Evolutionary conservation across 2,113 vertebrate species (phyloP).

Genomic region (Perccottus glenii): DNA sequence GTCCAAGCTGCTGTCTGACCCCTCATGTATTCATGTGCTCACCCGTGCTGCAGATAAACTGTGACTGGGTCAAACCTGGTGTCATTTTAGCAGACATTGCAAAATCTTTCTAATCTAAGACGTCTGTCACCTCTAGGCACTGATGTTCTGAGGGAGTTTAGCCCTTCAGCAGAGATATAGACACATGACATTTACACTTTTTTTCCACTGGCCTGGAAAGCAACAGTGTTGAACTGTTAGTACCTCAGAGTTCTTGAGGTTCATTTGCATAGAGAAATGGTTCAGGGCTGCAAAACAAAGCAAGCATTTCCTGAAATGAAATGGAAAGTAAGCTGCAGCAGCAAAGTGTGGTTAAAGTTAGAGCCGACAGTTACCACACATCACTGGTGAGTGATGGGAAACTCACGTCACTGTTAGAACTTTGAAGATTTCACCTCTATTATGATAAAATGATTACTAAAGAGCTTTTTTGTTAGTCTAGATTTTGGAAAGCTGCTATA

Average conservation of each 20-base stretch:
- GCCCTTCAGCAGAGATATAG: constrained; percentile 62
- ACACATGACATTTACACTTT: constrained; percentile 74
- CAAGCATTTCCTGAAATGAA: constrained; percentile 76
- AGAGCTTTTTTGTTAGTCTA: no score
- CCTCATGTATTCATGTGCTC: constrained; percentile 18
- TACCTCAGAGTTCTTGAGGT: constrained; percentile 25
- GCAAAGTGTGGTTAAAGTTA: constrained; percentile 63
- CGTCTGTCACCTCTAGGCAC: constrained; percentile 39
- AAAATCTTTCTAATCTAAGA: constrained; percentile 44
- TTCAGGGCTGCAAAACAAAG: constrained; percentile 50
- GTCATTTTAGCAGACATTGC: constrained; percentile 69
- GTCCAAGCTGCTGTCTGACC: background rate
- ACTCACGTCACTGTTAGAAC: constrained; percentile 31
- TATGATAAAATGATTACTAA: no score
- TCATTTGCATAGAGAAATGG: constrained; percentile 57
- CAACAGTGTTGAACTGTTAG: constrained; percentile 26
- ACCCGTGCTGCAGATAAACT: constrained; percentile 63
- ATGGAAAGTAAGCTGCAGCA: constrained; percentile 73
- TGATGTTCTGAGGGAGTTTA: constrained; percentile 58
- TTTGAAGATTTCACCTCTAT: no score
- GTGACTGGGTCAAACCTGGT: constrained; percentile 56
- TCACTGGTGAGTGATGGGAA: constrained; percentile 41
- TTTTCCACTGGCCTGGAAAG: constrained; percentile 75
- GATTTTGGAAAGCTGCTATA: no score
- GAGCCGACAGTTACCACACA: constrained; percentile 46